Conservation (phyloP, 2,888 invertebrate genomes). For the Microplitis manilae region DNA sequence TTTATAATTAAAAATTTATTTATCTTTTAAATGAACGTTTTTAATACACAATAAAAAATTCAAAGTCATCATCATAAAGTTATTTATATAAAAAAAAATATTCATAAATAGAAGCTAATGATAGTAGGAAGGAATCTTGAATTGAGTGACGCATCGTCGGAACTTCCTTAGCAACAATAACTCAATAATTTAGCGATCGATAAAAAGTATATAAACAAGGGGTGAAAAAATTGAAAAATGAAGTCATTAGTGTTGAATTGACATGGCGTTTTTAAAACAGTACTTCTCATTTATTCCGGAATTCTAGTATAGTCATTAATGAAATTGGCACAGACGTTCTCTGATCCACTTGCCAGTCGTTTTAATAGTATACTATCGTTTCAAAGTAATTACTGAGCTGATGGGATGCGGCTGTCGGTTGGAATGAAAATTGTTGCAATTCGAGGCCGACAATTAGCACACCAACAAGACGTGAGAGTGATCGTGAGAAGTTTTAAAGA, state of each 20-base stretch:
- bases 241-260: conserved; percentile 1
- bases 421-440: conserved; percentile 40
- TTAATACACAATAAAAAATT: no score
- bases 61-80: no score
- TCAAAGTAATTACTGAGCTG: conserved; percentile 38
- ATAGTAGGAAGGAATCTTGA: not conserved
- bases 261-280: not conserved
- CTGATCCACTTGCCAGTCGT: conserved; percentile 30
- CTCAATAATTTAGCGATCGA: not conserved
- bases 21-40: no score
- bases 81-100: not conserved
- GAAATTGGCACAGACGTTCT: conserved; percentile 30
- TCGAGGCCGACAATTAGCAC: conserved; percentile 38
- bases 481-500: conserved; percentile 34
- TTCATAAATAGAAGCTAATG: not conserved
- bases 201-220: not conserved
- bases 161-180: not conserved
- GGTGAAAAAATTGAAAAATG: not conserved
- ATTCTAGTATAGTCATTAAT: conserved; percentile 20
- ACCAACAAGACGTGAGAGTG: conserved; percentile 30
- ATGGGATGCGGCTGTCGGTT: conserved; percentile 32
- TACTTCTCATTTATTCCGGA: conserved; percentile 2
- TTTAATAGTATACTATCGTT: conserved; percentile 38
- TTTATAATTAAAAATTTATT: no score
- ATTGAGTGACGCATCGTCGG: not conserved